phyloP scores from a whole-genome alignment of 2,797 vertebrate species.

The Bradypus variegatus region DNA sequence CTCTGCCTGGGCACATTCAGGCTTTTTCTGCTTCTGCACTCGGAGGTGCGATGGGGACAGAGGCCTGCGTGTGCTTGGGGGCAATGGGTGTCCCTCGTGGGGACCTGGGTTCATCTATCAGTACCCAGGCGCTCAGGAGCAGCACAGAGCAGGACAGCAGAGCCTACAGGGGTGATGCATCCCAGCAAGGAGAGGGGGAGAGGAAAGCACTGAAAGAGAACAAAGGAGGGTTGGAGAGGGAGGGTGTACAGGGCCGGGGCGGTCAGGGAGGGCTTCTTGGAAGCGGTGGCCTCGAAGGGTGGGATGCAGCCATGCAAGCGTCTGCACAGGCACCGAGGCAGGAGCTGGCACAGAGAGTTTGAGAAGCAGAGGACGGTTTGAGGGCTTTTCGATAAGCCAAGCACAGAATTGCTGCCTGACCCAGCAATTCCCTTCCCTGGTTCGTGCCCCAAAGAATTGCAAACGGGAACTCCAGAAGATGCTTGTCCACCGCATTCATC shows the following conservation, averaged over 20 bases:
- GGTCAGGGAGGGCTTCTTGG: background rate
- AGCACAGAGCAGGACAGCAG: background rate
- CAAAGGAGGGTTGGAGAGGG: background rate
- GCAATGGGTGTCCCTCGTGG: no score
- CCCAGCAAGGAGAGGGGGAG: background rate
- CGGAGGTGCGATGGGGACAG: background rate
- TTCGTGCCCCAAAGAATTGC: no score
- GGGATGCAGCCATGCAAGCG: background rate
- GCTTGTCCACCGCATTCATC: background rate
- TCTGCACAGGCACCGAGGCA: background rate
- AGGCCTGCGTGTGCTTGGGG: no score
- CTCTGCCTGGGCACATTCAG: background rate
- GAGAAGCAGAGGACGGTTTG: background rate
- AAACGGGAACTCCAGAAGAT: background rate
- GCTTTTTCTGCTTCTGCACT: background rate
- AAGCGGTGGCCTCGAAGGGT: background rate
- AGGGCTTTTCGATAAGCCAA: background rate
- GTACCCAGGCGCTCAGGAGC: background rate
- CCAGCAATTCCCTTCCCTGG: background rate
- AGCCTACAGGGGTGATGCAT: background rate
- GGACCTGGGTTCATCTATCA: background rate
- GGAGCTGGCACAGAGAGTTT: background rate
- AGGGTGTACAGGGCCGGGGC: fast-evolving
- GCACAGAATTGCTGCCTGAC: no score
- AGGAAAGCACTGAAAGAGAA: background rate